Evolutionary conservation across 1,140 invertebrate genomes (phyloP), one percentile per base, ranked within the genome.

Genomic region (Drosophila albomicans): DNA sequence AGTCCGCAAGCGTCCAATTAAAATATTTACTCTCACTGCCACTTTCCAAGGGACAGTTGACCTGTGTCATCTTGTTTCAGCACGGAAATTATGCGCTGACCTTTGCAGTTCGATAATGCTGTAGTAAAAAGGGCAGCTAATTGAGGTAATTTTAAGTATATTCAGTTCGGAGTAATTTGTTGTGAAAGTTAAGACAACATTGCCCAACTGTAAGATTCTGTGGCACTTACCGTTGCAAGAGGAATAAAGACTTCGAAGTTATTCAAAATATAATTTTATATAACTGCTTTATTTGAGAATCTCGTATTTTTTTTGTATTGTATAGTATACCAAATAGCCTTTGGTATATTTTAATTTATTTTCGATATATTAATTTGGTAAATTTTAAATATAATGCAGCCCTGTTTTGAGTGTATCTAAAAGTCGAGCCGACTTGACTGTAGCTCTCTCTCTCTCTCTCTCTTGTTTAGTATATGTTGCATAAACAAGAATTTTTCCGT

Each of bases 1-100:
- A 35, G 35, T 13, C 48, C 35, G 13, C 30, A 41, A 69, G 58
- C 25, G 63, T 76, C 72, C 81, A 84, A 82, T 82, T 82, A 82
- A 82, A 84, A 79, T 52, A 69, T 72, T 52, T 16, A 74, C 58
- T 49, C 35, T 51, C 51, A 59, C 38, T 49, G 32, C 46, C 38
- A 15, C 16, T 43, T 28, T 41, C 10, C 43, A 64, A 13, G 63
- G 8, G 51, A 54, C 48, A 62, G 20, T 25, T 58, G 13, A 28
- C 28, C 28, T 11, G 2, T 13, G 25, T 11, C 38, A 32, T 58
- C 41, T 41, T 41, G 4, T 28, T 43, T 28, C 11, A 45, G 30
- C 25, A 52, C 28, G 28, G 25, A 28, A 52, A 15, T 13, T 10
- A 13, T 32, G 25, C n/a, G 5, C 16, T 32, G 28, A 15, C 25